Evolutionary conservation across 2,113 vertebrate genomes (phyloP), one percentile per base, ranked within the genome.

Genomic region (Leptosomus discolor): DNA sequence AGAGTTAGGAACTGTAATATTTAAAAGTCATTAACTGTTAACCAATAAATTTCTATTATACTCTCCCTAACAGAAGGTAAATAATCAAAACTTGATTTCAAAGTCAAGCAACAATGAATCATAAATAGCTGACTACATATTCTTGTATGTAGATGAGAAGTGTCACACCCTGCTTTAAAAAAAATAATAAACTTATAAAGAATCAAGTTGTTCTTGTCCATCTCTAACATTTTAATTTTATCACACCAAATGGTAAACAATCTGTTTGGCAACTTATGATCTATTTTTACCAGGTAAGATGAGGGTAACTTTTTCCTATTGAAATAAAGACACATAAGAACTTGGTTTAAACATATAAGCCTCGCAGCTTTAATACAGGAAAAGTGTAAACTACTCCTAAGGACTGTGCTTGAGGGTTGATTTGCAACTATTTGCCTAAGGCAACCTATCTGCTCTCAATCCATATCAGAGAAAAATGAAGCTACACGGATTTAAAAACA

Each of bases 221-320:
- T 96, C 81, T 95, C 87, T 68, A 94, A 36, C 65, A 68, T 60
- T 85, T 95, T 91, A 96, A 96, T 96, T 97, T 96, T 93, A 85
- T 91, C 96, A 82, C 32, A 79, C 93, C 96, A 97, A 96, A 96
- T 96, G 96, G 96, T 94, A 97, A 96, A 96, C 93, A 96, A 96
- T 96, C 96, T 97, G 96, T 94, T 96, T 96, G 77, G 87, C 56
- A 95, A 91, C n/a, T 90, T 73, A n/a, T 34, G 11, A 67, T 92
- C 86, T 97, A 97, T 97, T 96, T 96, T 96, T 97, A 96, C 65
- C 84, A 96, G 90, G 94, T 95, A 94, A 69, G 74, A 82, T 9
- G 48, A 96, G 65, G 3, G 1, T 12, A 95, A 91, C 65, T 79
- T 91, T 39, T 68, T 82, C 48, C 84, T 71, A 69, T 23, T 90